Evolutionary conservation across 2,888 invertebrate species (phyloP).

Genomic region (Chloroclysta siterata): DNA sequence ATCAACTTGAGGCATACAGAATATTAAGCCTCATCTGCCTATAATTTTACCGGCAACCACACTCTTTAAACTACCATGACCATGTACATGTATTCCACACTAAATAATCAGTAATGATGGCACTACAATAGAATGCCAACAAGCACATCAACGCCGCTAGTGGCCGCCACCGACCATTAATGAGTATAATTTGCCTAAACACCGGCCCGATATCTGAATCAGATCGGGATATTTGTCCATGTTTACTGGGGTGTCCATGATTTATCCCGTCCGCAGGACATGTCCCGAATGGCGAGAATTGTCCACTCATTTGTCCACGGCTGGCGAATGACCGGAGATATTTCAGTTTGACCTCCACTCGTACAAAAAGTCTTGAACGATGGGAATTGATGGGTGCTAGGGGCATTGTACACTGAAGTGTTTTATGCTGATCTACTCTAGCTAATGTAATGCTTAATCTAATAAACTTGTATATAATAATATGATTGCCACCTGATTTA

Average conservation of each 20-base stretch:
- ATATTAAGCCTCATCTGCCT: too few relatives aligned
- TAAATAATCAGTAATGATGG: slow-evolving; percentile 3
- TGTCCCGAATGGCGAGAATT: slow-evolving; percentile 62
- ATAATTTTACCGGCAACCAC: too few relatives aligned
- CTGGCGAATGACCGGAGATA: slow-evolving; percentile 64
- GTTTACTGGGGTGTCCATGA: slow-evolving; percentile 68
- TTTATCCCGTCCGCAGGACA: slow-evolving; percentile 59
- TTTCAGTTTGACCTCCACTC: slow-evolving; percentile 53
- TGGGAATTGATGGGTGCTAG: slow-evolving; percentile 16
- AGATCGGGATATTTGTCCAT: slow-evolving; percentile 51
- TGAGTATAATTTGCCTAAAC: slow-evolving; percentile 40
- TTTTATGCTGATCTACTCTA: not conserved
- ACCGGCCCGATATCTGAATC: slow-evolving; percentile 37
- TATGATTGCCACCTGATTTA: too few relatives aligned
- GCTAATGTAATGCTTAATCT: not conserved
- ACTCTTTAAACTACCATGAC: too few relatives aligned
- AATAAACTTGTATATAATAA: too few relatives aligned
- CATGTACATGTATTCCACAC: not conserved
- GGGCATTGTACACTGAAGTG: slow-evolving; percentile 6
- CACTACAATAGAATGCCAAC: slow-evolving; percentile 7
- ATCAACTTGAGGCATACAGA: too few relatives aligned
- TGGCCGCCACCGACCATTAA: slow-evolving; percentile 21
- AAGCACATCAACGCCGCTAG: slow-evolving; percentile 1
- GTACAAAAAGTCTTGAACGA: slow-evolving; percentile 19
- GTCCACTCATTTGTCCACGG: slow-evolving; percentile 65